A percentile compares a stretch with the other conserved stretches of the same genome.
phyloP scores from a whole-genome alignment of 2,888 invertebrate genomes.

The Drosophila suboccidentalis region DNA sequence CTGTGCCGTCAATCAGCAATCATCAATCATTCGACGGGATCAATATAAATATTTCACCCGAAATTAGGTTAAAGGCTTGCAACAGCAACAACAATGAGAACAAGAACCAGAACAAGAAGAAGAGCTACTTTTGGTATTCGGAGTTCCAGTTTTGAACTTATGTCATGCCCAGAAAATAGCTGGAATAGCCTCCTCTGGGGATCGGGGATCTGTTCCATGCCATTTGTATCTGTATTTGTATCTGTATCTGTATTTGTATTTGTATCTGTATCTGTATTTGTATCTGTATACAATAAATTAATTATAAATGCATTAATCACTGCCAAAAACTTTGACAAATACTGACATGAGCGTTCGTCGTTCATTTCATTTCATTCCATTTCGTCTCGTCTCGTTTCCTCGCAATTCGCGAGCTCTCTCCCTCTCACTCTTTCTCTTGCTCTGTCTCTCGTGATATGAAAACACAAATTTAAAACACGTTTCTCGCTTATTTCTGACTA shows the following conservation, averaged over 20 bases:
- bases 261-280: neutral
- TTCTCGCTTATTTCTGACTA: constrained; percentile 81
- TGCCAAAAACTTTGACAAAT: constrained; percentile 83
- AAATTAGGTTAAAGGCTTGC: constrained; percentile 81
- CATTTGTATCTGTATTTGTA: constrained; percentile 1
- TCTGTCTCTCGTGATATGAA: constrained; percentile 66
- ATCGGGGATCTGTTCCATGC: constrained; percentile 24
- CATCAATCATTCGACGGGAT: constrained; percentile 70
- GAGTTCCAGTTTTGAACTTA: constrained; percentile 46
- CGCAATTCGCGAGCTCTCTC: constrained; percentile 3
- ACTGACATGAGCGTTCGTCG: constrained; percentile 79
- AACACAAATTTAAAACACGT: constrained; percentile 81
- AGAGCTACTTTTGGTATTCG: constrained; percentile 4
- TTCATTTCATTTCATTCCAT: constrained; percentile 56
- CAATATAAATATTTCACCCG: constrained; percentile 77
- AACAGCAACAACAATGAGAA: constrained; percentile 6
- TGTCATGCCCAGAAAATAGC: constrained; percentile 68
- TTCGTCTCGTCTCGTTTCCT: constrained; percentile 7
- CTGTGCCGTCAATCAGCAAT: constrained; percentile 60
- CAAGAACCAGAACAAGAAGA: constrained; percentile 9
- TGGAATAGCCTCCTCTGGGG: constrained; percentile 38
- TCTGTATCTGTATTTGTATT: neutral
- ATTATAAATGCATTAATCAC: constrained; percentile 84
- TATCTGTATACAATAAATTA: constrained; percentile 75
- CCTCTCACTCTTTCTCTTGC: neutral